These are phyloP conservation scores for Brachyrhaphis roseni DNA, from an alignment of 2,797 vertebrate species.

Conservation along the genomic window DNA sequence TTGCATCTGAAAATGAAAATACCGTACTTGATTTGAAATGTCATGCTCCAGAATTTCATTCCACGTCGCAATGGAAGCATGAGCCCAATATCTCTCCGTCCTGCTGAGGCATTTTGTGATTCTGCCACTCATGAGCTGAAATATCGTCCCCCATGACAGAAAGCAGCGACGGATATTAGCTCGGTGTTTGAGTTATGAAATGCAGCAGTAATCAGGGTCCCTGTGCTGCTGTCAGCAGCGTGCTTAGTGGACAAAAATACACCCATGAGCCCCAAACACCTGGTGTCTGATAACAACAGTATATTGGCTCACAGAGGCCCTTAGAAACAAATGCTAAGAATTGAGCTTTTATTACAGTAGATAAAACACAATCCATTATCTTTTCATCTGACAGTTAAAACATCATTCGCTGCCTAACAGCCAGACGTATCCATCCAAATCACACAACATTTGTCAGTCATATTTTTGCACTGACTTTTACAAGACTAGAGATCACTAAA, in stretches of 20 bases:
- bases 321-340: slow-evolving; percentile 11
- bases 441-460: not conserved
- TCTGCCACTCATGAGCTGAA: slow-evolving; percentile 50
- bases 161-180: slow-evolving; percentile 51
- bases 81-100: slow-evolving; percentile 34
- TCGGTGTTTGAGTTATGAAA: slow-evolving; percentile 51
- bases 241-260: slow-evolving; percentile 42
- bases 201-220: slow-evolving; percentile 51
- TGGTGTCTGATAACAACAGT: slow-evolving; percentile 25
- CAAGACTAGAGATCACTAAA: not conserved
- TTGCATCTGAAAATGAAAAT: slow-evolving; percentile 31
- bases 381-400: not conserved
- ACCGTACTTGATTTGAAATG: slow-evolving; percentile 53
- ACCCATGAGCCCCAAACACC: slow-evolving; percentile 26
- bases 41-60: slow-evolving; percentile 28
- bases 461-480: not conserved
- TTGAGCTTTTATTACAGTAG: not conserved
- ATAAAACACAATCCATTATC: not conserved
- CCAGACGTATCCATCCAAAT: not conserved
- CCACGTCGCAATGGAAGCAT: slow-evolving; percentile 25
- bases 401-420: not conserved
- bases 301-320: slow-evolving; percentile 14
- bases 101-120: slow-evolving; percentile 42
- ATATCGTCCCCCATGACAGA: slow-evolving; percentile 54
- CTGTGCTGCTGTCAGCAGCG: slow-evolving; percentile 40